phyloP scores from a whole-genome alignment of 1,140 invertebrate genomes.

The Brachionus angularis region DNA sequence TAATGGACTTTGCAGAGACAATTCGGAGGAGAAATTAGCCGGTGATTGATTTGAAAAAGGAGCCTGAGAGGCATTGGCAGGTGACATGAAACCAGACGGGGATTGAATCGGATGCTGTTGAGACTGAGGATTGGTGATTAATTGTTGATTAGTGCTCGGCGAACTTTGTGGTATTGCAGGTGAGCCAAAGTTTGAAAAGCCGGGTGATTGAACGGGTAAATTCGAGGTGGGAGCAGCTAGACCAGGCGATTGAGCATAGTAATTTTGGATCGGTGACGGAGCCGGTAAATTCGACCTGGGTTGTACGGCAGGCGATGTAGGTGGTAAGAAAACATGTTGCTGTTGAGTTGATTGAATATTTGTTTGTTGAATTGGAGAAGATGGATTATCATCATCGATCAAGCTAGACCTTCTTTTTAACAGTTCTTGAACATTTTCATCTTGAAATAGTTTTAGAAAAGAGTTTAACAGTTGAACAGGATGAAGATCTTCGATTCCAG shows the following conservation, averaged over 20 bases:
- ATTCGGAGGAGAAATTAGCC: constrained; percentile 23
- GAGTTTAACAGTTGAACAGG: constrained; percentile 23
- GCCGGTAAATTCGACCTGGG: not conserved
- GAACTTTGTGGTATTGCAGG: constrained; percentile 26
- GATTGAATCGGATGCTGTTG: constrained; percentile 10
- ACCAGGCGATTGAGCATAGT: constrained; percentile 11
- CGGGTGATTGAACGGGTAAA: constrained; percentile 1
- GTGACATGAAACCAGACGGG: constrained; percentile 24
- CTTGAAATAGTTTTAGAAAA: constrained; percentile 33
- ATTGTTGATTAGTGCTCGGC: constrained; percentile 9
- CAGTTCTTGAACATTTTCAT: constrained; percentile 31
- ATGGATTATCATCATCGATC: constrained; percentile 28
- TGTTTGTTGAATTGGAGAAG: not conserved
- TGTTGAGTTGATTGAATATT: not conserved
- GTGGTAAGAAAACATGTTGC: constrained; percentile 27
- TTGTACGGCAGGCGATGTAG: constrained; percentile 35
- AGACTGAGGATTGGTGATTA: not conserved
- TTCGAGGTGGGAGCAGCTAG: not conserved
- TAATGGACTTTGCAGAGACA: constrained; percentile 17
- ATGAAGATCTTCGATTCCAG: constrained; percentile 24
- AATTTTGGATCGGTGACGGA: not conserved
- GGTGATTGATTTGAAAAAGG: constrained; percentile 33
- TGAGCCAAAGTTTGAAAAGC: constrained; percentile 38
- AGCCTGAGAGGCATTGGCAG: not conserved
- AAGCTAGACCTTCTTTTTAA: not conserved